Base-by-base conservation (phyloP, 2,797 vertebrate genomes). In the Dallia pectoralis region DNA sequence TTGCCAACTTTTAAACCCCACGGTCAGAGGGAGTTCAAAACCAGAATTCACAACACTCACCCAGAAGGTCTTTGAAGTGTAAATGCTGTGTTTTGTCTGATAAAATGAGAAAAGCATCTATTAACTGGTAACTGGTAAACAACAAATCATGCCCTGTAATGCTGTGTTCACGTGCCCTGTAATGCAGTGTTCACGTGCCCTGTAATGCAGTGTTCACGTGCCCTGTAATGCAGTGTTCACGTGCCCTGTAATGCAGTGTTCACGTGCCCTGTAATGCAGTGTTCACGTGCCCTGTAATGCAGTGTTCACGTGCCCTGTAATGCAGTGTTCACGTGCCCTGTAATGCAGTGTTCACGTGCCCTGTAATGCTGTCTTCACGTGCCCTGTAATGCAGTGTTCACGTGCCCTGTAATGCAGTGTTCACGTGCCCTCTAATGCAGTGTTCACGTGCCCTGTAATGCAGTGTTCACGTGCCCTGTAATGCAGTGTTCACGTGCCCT, bases 1-100 rank as follows among this genome's bases (percentile, higher is more conserved):
- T 48, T 75, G 49, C 25, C 40, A 53, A 69, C 70, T 44, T 71
- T 71, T 63, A 49, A 71, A 73, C 67, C 49, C 44, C 16, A 22
- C 64, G 65, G 59, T 68, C 65, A 74, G 53, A 67, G 48, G 40
- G 25, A 66, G 27, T 59, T 19, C 2, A n/a, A 51, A 56, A 70
- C 36, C 15, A n/a, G 30, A 12, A 67, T 18, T 14, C 4, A 14
- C 44, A 47, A 67, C 66, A 44, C 36, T 67, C 66, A 27, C 30
- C 51, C n/a, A 32, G 7, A 59, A 18, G 25, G 25, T 25, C 1
- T 6, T 68, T 47, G 25, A 3, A 27, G 40, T 40, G 14, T 8
- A 67, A 67, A 16, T 68, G 44, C 44, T 25, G 5, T 25, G 14
- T 29, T 29, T 68, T 48, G 47, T 68, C 67, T 68, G 44, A n/a